phyloP scores from a whole-genome alignment of 2,113 vertebrate genomes.

The Tychaedon coryphoeus region DNA sequence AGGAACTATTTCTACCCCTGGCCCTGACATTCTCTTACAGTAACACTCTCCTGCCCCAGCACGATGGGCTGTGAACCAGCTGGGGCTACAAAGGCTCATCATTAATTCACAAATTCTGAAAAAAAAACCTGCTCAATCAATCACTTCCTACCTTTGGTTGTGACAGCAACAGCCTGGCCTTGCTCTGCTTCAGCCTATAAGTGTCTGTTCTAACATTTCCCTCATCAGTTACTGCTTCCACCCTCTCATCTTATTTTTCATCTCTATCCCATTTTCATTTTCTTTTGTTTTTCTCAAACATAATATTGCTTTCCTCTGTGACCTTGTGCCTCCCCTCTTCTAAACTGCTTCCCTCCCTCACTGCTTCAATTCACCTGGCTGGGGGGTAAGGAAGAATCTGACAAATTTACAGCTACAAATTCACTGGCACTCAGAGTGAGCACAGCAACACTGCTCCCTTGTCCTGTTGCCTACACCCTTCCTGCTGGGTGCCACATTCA shows the following conservation, averaged over 20 bases:
- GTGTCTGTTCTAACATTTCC: background rate
- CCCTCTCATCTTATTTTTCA: background rate
- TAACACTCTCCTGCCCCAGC: background rate
- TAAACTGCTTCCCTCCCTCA: background rate
- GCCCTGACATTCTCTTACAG: background rate
- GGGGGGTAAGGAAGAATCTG: background rate
- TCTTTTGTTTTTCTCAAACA: background rate
- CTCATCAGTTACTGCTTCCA: background rate
- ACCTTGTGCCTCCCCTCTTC: background rate
- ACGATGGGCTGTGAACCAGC: background rate
- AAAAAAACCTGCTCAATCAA: background rate
- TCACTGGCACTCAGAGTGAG: background rate
- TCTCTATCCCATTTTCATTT: background rate
- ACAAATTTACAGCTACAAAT: background rate
- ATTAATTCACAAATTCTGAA: background rate
- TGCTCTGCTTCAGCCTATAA: background rate
- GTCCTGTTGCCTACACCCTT: slow-evolving; percentile 4
- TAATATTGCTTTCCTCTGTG: background rate
- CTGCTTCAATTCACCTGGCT: background rate
- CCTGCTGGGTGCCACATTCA: background rate
- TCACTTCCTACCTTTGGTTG: background rate
- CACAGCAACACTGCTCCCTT: background rate
- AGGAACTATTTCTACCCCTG: background rate
- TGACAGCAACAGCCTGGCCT: background rate
- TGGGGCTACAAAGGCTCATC: background rate